Base-by-base conservation (phyloP, 2,797 vertebrate genomes). In the Tamandua tetradactyla region DNA sequence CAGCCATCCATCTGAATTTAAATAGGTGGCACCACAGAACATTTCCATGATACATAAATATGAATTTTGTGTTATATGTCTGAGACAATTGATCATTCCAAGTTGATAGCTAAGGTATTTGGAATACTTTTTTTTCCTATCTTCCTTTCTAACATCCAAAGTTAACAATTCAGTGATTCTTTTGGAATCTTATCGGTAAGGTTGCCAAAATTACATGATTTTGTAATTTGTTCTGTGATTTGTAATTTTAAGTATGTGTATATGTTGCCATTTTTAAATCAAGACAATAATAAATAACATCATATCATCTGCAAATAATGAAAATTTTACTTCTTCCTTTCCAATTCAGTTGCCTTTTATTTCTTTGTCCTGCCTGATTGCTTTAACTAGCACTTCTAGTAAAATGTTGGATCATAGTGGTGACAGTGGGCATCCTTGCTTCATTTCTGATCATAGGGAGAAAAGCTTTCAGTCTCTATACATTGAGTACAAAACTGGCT, bases 21-120 rank as follows among this genome's bases (percentile, higher is more conserved):
- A 93, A 95, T 79, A 95, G 95, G 96, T 82, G 90, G 84, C 88
- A 86, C 27, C 80, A 37, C 61, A 87, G 90, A 95, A 95, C 35
- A 85, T 72, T 93, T 81, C 74, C 30, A 62, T 62, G 87, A 82
- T 83, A 89, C 25, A 87, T 75, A 95, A 93, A 87, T 94, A 55
- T 88, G 76, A 90, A 95, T 89, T 94, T 86, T 95, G 74, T 93
- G 55, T 64, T 88, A 42, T 59, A 93, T 72, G 89, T 47, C 74
- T 75, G 47, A 90, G 71, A 86, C 42, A 81, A 79, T 52, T 83
- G 74, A 75, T 57, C 87, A 91, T 35, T 84, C 72, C 72, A 91
- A 80, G 71, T 14, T n/a, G 40, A 94, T 79, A 64, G 47, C 8
- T 75, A 79, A 40, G 44, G 15, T 72, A 90, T 93, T 79, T 94